Conservation (phyloP, 2,797 vertebrate genomes). For the Forpus xanthops region DNA sequence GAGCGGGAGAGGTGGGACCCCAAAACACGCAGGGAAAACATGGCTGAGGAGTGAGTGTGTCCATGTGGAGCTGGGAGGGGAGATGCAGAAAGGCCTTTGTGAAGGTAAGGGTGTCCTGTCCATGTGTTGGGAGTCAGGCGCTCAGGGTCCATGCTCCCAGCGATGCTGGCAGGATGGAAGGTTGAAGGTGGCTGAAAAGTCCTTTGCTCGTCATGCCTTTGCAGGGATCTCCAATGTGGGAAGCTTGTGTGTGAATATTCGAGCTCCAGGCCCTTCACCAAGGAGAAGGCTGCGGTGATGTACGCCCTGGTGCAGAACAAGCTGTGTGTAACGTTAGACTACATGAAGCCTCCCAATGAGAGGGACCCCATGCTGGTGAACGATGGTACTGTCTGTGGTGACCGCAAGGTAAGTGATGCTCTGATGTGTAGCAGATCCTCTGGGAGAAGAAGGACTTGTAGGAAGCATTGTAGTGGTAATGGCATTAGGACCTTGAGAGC, state of each 20-base stretch:
- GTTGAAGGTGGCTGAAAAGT: neutral
- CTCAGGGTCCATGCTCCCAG: neutral
- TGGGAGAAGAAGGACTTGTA: neutral
- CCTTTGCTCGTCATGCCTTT: neutral
- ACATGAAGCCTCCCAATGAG: neutral
- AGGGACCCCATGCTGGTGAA: neutral
- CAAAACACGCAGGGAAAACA: neutral
- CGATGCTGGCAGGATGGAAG: neutral
- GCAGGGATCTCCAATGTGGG: neutral
- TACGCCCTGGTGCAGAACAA: neutral
- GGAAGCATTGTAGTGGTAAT: neutral
- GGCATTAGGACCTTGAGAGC: fast-evolving
- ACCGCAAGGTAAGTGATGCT: neutral
- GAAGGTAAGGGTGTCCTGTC: neutral
- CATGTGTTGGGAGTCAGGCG: neutral
- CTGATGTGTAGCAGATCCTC: neutral
- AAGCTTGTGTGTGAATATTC: neutral
- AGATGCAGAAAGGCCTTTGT: neutral
- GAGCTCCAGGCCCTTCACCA: neutral
- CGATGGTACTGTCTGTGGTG: neutral
- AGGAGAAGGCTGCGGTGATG: neutral
- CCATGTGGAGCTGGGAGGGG: neutral
- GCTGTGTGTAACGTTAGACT: neutral
- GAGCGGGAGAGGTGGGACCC: neutral
- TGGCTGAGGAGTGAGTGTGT: neutral